A percentile compares a stretch with the other conserved stretches of the same genome.
phyloP scores from a whole-genome alignment of 2,888 invertebrate genomes.

The Crossocerus cetratus region DNA sequence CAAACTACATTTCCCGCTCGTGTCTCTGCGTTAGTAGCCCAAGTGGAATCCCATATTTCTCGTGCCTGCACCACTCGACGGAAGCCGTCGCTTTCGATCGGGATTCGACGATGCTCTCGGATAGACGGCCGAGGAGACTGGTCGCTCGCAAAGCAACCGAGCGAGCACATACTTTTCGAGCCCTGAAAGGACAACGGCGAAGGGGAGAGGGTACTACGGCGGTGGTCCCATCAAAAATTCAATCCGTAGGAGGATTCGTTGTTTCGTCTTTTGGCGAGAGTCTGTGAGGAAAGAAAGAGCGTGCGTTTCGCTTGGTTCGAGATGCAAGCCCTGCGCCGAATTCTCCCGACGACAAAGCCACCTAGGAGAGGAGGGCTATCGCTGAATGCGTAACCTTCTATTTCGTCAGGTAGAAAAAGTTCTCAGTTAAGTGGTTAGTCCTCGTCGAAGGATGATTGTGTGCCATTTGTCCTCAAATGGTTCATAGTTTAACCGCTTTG shows the following conservation, averaged over 20 bases:
- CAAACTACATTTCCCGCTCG: slow-evolving; percentile 12
- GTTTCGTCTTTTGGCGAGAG: slow-evolving; percentile 30
- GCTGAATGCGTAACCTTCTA: background rate
- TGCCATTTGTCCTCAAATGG: too few species aligned
- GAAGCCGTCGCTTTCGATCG: slow-evolving; percentile 22
- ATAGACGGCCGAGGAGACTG: too few species aligned
- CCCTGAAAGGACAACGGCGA: slow-evolving; percentile 13
- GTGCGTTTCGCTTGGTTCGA: slow-evolving; percentile 24
- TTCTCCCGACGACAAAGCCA: slow-evolving; percentile 37
- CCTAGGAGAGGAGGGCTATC: slow-evolving; percentile 1
- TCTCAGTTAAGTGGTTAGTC: too few species aligned
- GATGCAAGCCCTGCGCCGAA: slow-evolving; percentile 59
- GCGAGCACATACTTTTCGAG: background rate
- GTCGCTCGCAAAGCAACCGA: background rate
- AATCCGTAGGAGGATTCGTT: slow-evolving; percentile 48
- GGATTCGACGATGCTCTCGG: background rate
- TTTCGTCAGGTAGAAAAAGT: background rate
- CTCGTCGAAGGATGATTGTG: too few species aligned
- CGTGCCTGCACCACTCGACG: slow-evolving; percentile 22
- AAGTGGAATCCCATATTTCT: slow-evolving; percentile 25
- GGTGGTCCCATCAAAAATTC: slow-evolving; percentile 50
- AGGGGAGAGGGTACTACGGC: slow-evolving; percentile 11
- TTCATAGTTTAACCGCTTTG: too few species aligned
- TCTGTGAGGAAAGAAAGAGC: slow-evolving; percentile 10
- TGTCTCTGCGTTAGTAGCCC: slow-evolving; percentile 14